A percentile compares a stretch with the other conserved stretches of the same genome.
Conservation (phyloP, 2,797 vertebrate species). For the Acanthurus leucopareius region DNA sequence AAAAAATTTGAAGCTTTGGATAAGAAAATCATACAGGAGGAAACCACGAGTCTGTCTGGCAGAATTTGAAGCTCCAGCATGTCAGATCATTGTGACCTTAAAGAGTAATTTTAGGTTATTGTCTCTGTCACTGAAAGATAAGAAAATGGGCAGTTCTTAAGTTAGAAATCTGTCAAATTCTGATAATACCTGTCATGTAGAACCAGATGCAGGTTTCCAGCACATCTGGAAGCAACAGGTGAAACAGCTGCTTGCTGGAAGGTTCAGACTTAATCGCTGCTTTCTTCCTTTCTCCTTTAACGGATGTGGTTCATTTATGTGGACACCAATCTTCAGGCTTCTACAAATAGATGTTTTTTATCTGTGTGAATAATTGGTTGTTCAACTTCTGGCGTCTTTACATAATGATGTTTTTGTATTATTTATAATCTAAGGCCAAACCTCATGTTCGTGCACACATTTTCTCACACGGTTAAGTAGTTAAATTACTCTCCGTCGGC, state of each 20-base stretch:
- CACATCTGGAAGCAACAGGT: constrained; percentile 7
- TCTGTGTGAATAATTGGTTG: constrained; percentile 43
- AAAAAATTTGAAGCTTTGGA: constrained; percentile 9
- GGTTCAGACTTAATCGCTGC: constrained; percentile 8
- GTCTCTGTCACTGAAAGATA: constrained; percentile 6
- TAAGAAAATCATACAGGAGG: constrained; percentile 12
- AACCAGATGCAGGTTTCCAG: not conserved
- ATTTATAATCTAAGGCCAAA: constrained; percentile 48
- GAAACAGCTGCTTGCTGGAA: not conserved
- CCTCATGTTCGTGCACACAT: constrained; percentile 17
- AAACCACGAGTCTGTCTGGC: not conserved
- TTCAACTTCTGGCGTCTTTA: constrained; percentile 51
- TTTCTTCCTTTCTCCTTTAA: constrained; percentile 24
- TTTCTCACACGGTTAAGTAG: constrained; percentile 32
- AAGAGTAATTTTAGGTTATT: not conserved
- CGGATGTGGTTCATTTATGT: not conserved
- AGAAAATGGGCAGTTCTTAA: not conserved
- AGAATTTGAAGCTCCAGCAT: not conserved
- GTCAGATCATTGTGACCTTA: constrained; percentile 3
- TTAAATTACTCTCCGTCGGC: constrained; percentile 33
- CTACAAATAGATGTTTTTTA: constrained; percentile 10
- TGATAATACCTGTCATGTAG: not conserved
- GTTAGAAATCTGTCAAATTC: not conserved
- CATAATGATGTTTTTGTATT: constrained; percentile 47
- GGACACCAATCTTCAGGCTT: not conserved